Evolutionary conservation across 1,140 invertebrate species (phyloP), one percentile per base, ranked within the genome.

Genomic region (Drosophila rufa): DNA sequence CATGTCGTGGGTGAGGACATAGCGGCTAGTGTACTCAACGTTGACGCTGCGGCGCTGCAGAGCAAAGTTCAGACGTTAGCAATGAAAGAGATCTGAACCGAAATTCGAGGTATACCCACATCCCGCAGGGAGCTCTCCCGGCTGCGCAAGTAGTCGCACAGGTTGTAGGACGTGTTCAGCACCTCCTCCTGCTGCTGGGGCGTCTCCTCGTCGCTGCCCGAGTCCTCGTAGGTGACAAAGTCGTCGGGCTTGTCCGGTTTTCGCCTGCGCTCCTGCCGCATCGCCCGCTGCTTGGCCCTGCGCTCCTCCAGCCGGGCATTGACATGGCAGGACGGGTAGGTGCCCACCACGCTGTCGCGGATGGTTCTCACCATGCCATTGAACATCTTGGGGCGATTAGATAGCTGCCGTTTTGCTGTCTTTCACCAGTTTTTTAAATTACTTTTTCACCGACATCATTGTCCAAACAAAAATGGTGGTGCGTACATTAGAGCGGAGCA

Each of bases 201-300:
- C 40, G 95, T 95, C 64, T 97, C 96, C 70, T 97, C 96, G 73
- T 97, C 97, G 67, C 96, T 97, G 61, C 97, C 97, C 70, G 96
- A 96, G 69, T 97, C 96, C 55, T 97, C 96, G 85, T 98, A 97
- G 71, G 96, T 96, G 4, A 97, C 96, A 93, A 98, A 98, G 93
- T 97, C 97, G 92, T 98, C 97, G 0, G 96, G 96, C 79, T 97
- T 97, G 67, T 97, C 97, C 2, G 96, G 96, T 85, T 97, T 97
- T 42, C 96, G 93, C 47, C 96, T 94, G 79, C 96, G 94, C 91
- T 97, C 96, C 78, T 95, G 84, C 86, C 94, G 94, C 73, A 95
- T 78, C 48, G 94, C 94, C 87, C 94, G 95, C 58, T 95, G 95
- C 87, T 95, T 95, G 0, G 94, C 94, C 82, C 94, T 93, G 42